phyloP scores from a whole-genome alignment of 2,113 vertebrate species.

The Mixornis gularis region DNA sequence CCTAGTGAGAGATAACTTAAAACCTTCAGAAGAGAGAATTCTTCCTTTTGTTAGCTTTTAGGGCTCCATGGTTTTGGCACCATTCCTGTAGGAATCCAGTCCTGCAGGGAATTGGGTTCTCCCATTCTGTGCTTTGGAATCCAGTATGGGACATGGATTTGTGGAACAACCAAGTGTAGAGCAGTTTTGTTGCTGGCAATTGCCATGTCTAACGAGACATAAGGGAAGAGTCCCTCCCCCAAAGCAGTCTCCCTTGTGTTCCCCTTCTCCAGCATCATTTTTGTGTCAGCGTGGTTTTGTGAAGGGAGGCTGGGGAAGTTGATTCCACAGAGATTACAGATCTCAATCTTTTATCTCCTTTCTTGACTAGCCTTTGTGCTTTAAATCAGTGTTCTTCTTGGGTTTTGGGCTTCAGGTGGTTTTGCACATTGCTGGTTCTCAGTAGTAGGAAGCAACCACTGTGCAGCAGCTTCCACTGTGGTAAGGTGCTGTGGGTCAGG shows the following conservation, averaged over 20 bases:
- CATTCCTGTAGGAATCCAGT: background rate
- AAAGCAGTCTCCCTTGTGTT: background rate
- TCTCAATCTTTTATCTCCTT: background rate
- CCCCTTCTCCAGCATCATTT: background rate
- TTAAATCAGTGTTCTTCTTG: background rate
- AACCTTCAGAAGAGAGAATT: background rate
- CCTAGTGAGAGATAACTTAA: background rate
- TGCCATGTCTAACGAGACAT: background rate
- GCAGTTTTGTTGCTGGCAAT: background rate
- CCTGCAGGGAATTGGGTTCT: background rate
- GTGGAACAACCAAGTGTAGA: background rate
- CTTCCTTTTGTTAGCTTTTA: background rate
- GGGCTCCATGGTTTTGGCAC: background rate
- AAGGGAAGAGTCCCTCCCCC: background rate
- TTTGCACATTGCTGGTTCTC: background rate
- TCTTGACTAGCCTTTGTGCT: background rate
- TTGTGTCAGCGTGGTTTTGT: background rate
- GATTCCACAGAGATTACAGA: background rate
- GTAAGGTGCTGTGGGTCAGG: background rate
- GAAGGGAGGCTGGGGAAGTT: background rate
- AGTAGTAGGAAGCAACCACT: background rate
- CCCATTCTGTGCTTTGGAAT: background rate
- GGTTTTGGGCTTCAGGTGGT: background rate
- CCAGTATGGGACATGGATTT: background rate
- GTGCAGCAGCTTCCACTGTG: background rate